Evolutionary conservation across 1,140 invertebrate genomes (phyloP), one percentile per base, ranked within the genome.

Genomic region (Popillia japonica): DNA sequence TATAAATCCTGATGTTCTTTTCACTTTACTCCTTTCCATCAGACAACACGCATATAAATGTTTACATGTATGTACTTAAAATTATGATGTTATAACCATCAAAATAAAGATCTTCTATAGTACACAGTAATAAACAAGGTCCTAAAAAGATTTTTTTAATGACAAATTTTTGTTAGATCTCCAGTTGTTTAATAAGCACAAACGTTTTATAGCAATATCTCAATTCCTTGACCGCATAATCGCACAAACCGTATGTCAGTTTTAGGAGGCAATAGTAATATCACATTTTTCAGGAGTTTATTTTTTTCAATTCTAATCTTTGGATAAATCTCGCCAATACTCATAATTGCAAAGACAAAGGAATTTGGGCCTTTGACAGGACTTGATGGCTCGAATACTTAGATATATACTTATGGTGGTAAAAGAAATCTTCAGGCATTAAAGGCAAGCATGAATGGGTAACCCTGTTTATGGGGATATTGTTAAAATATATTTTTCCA

Each of bases 51-150:
- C n/a, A 34, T 68, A 11, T 68, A 68, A 68, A 68, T 68, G 27
- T 68, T 68, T 68, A 68, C 61, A 68, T 68, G 61, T 68, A 68
- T 68, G 61, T 68, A 68, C 61, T 68, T 68, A 68, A 68, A 68
- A 68, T 68, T 68, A 68, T 34, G 61, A 68, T 68, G 61, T 68
- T 68, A 68, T 68, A 68, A 68, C 61, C 61, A 68, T 68, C 61
- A 68, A 68, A 68, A 68, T 68, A 68, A 34, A 68, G 61, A 68
- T 68, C 27, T 20, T 68, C 20, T 68, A 68, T 68, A 68, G 61
- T 27, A 68, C 22, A 68, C 22, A 68, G 61, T 27, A 68, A 22
- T 68, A 68, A 68, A 68, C 61, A 34, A 68, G 61, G 61, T 68
- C 61, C 27, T 68, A 68, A 68, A 34, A 34, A 34, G 27, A 68